Evolutionary conservation across 2,888 invertebrate genomes (phyloP), one percentile per base, ranked within the genome.

Genomic region (Catocala nupta): DNA sequence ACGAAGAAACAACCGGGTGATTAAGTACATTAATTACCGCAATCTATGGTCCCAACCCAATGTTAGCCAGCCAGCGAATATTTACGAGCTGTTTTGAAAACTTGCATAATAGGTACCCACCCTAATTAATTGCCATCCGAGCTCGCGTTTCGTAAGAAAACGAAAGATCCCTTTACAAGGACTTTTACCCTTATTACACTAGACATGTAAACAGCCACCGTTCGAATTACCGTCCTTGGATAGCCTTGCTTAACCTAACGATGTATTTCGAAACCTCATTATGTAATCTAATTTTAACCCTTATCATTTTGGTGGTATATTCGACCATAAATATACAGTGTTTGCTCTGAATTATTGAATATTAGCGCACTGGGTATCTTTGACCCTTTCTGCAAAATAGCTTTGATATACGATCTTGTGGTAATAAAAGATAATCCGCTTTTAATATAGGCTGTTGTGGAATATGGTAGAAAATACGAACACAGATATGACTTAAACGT

Each of bases 231-330:
- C 51, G 60, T 48, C 73, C 62, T 63, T 65, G 73, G 65, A 52
- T 70, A 61, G 45, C 60, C 52, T 75, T 75, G 75, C 78, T 77
- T 71, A 72, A 67, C 65, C 54, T 68, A 75, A 77, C 68, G 77
- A 75, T 77, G 75, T 75, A 77, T 60, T 60, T 53, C 13, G 78
- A 78, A 65, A 70, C 76, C 75, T 76, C 67, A 75, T 75, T 76
- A 75, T 16, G 57, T 67, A 62, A 61, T 68, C 62, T 72, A 76
- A 76, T 73, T 65, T 78, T 78, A 72, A 75, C 78, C 75, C 78
- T 67, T 77, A 71, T 74, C 71, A 71, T 50, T 63, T 62, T 44
- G 53, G 47, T 3, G 44, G 59, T 65, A 39, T 43, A 54, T 63
- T 44, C 45, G 54, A 59, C 52, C 61, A 55, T 71, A 65, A 69